Base-by-base conservation (phyloP, 2,113 vertebrate species). In the Xenopus laevis region DNA sequence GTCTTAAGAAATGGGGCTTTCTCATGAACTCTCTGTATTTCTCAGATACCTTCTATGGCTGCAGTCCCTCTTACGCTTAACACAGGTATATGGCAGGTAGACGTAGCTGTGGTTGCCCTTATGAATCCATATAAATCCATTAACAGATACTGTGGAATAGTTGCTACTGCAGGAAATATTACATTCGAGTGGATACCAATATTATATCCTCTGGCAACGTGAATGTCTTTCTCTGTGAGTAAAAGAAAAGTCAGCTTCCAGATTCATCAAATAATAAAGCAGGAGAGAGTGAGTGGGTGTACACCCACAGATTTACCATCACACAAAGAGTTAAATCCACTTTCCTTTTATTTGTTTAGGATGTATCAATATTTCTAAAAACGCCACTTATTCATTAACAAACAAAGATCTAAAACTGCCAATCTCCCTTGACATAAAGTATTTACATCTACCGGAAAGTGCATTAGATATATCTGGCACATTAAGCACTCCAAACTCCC, bases 401-500 rank as follows among this genome's bases (percentile, higher is more conserved):
- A 27, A 53, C 33, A 21, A 64, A 53, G 64, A 30, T 52, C 33
- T 17, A 65, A 63, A 64, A 10, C 59, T 55, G 74, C 63, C 59
- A 77, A 10, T 77, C 55, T 67, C 20, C 18, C 12, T 20, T 46
- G 20, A n/a, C 45, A 45, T 40, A 30, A 61, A 61, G 15, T 40
- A 70, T 40, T 50, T 55, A 64, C 59, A 63, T 70, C 46, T 45
- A 50, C 74, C 55, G 67, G 59, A 77, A 77, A 70, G 2, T 70
- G 59, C 47, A 61, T 77, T 67, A 70, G 4, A 70, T 68, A 69
- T 77, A 57, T 61, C 59, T 20, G 16, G 18, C 60, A 40, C 67
- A 64, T 63, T 77, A 64, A 70, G 61, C 46, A 77, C 53, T 30
- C 45, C 61, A 64, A 30, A 58, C 59, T 61, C 46, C 33, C 30